phyloP scores from a whole-genome alignment of 2,888 invertebrate genomes.

The Dyspetes luteomarginatus region DNA sequence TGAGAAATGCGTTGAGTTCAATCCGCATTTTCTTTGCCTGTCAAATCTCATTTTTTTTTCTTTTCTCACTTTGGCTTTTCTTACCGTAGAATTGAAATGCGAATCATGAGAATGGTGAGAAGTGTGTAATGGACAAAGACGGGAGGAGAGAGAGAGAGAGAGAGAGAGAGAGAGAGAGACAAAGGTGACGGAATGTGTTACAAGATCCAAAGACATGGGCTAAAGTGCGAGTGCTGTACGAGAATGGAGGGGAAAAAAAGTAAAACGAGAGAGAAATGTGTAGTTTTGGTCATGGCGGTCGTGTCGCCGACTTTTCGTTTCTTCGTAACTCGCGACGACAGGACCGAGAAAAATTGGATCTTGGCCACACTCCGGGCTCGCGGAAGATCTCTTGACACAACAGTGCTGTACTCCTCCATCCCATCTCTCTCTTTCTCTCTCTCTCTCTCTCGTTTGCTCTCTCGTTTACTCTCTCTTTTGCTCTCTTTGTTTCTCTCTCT shows the following conservation, averaged over 20 bases:
- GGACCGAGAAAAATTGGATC: constrained; percentile 81
- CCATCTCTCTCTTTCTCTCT: constrained; percentile 30
- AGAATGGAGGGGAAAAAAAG: constrained; percentile 37
- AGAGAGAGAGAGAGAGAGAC: constrained; percentile 34
- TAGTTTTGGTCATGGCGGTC: constrained; percentile 20
- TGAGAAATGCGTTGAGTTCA: too few relatives aligned
- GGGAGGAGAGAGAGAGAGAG: constrained; percentile 2
- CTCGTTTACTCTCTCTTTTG: too few relatives aligned
- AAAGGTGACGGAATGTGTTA: constrained; percentile 31
- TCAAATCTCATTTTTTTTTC: neutral
- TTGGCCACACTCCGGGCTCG: constrained; percentile 58
- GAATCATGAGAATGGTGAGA: neutral
- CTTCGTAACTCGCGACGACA: constrained; percentile 81
- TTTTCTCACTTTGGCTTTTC: neutral
- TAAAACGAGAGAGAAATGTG: constrained; percentile 38
- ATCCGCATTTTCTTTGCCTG: neutral
- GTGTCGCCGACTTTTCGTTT: constrained; percentile 70
- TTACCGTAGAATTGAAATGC: neutral
- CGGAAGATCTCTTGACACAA: constrained; percentile 58
- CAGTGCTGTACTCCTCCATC: constrained; percentile 50
- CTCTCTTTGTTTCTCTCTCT: neutral
- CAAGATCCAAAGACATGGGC: constrained; percentile 23
- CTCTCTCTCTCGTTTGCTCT: constrained; percentile 27
- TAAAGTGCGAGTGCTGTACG: constrained; percentile 7
- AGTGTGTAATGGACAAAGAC: neutral